A percentile compares a stretch with the other conserved stretches of the same genome.
These are phyloP conservation scores for Blastomussa wellsi DNA, from an alignment of 92 coral and sea anemone genomes.

Conservation along the genomic window DNA sequence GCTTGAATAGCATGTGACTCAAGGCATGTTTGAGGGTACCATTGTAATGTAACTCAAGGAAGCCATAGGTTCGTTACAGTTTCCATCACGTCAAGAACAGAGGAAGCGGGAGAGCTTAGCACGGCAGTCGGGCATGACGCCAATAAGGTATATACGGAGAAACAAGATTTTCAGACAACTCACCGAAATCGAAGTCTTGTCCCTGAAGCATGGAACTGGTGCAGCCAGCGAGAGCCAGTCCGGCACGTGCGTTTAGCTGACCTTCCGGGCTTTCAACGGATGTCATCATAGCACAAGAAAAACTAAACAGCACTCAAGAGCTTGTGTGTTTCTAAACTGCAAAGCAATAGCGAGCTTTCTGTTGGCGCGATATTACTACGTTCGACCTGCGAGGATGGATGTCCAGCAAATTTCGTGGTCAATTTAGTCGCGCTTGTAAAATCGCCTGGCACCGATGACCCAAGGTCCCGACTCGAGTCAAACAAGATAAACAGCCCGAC, in stretches of 20 bases:
- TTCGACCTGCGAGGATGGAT: constrained; percentile 17
- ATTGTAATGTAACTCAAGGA: constrained; percentile 28
- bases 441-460: constrained; percentile 20
- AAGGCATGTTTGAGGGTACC: constrained; percentile 38
- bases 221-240: constrained; percentile 40
- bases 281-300: constrained; percentile 52
- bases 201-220: constrained; percentile 60
- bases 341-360: constrained; percentile 10
- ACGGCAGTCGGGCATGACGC: constrained; percentile 18
- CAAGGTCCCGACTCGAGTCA: constrained; percentile 37
- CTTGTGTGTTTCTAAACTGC: constrained; percentile 19
- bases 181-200: constrained; percentile 77
- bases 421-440: not conserved
- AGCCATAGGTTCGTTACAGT: constrained; percentile 45
- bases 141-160: not conserved
- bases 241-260: constrained; percentile 67
- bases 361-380: constrained; percentile 1
- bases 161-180: constrained; percentile 16
- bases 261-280: constrained; percentile 79
- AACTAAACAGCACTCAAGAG: constrained; percentile 51
- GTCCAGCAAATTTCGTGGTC: constrained; percentile 50
- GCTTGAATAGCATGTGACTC: constrained; percentile 29
- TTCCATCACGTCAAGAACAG: constrained; percentile 63
- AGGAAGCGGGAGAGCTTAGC: constrained; percentile 41
- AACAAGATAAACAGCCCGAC: constrained; percentile 24